Percentiles rank a stretch among this genome's conserved stretches.
Evolutionary conservation across 2,888 invertebrate genomes (phyloP).

Genomic region (Myopa tessellatipennis): DNA sequence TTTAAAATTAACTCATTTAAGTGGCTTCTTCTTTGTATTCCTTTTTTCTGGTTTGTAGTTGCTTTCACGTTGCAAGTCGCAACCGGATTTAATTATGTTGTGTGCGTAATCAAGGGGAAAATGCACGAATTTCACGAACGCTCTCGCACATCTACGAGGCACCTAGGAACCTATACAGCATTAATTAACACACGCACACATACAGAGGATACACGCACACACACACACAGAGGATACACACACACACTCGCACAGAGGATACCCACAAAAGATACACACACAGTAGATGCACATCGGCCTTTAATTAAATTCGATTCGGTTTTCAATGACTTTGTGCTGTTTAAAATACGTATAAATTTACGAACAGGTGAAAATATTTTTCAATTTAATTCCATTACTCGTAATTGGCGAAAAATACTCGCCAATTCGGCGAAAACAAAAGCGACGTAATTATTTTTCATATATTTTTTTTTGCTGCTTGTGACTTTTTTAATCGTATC

Average conservation of each 20-base stretch:
- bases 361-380: not conserved
- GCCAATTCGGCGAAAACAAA: too few species aligned
- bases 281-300: not conserved
- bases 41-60: not conserved
- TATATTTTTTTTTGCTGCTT: too few species aligned
- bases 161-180: not conserved
- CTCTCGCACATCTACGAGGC: not conserved
- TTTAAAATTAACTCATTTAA: conserved; percentile 27
- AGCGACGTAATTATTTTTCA: too few species aligned
- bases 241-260: too few species aligned
- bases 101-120: conserved; percentile 18
- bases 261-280: not conserved
- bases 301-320: not conserved
- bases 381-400: not conserved
- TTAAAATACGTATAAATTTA: too few species aligned
- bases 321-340: not conserved
- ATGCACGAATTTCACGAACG: conserved; percentile 22
- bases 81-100: conserved; percentile 29
- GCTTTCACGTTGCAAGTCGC: not conserved
- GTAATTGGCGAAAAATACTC: too few species aligned
- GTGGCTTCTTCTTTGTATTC: not conserved
- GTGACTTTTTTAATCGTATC: too few species aligned
- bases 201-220: too few species aligned
- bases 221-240: too few species aligned
- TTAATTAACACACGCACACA: not conserved